These are phyloP conservation scores for Perdita meconis DNA, from an alignment of 2,888 invertebrate genomes.

Conservation along the genomic window DNA sequence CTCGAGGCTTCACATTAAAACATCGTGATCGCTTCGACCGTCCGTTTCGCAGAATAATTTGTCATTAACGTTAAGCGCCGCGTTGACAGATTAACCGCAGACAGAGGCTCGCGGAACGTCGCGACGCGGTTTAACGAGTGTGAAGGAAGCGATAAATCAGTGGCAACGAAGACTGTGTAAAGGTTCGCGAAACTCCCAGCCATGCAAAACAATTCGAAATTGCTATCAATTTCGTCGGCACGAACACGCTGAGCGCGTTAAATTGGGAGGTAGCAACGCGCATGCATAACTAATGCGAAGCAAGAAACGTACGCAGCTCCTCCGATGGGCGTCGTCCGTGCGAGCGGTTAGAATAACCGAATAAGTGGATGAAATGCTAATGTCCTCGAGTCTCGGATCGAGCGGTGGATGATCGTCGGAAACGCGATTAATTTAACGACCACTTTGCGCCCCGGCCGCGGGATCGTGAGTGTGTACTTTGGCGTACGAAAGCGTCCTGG, in stretches of 20 bases:
- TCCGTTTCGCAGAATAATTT: too few species aligned
- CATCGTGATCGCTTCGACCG: too few species aligned
- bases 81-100: not conserved
- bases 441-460: not conserved
- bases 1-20: too few species aligned
- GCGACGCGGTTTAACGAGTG: not conserved
- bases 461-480: not conserved
- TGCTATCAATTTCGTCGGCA: not conserved
- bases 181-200: not conserved
- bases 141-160: not conserved
- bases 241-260: not conserved
- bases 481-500: not conserved
- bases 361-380: not conserved
- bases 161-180: not conserved
- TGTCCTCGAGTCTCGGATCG: not conserved
- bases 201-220: not conserved
- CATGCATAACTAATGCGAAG: not conserved
- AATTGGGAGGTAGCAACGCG: not conserved
- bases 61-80: too few species aligned
- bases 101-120: not conserved
- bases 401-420: constrained; percentile 22
- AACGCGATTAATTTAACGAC: constrained; percentile 33
- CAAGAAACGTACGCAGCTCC: not conserved
- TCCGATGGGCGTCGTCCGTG: not conserved
- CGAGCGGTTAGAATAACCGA: not conserved